Evolutionary conservation across 2,797 vertebrate species (phyloP).

Genomic region (Yasuhikotakia modesta): DNA sequence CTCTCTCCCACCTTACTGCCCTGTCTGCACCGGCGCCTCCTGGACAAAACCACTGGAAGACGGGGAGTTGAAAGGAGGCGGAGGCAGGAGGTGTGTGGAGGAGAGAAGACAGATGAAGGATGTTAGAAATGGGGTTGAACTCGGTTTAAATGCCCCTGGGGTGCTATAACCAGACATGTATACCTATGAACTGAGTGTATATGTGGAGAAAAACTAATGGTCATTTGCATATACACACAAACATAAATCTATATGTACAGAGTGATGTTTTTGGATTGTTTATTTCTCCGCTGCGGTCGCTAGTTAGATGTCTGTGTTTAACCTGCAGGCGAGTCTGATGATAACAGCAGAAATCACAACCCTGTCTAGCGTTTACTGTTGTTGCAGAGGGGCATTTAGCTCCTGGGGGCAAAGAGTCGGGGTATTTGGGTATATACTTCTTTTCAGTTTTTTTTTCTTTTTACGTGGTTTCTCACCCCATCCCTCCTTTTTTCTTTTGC

Average conservation of each 20-base stretch:
- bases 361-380: constrained; percentile 52
- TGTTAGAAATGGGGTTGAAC: constrained; percentile 60
- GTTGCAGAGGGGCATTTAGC: constrained; percentile 52
- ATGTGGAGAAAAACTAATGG: constrained; percentile 67
- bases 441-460: constrained; percentile 64
- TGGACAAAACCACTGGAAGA: constrained; percentile 66
- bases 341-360: constrained; percentile 34
- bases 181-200: constrained; percentile 75
- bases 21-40: constrained; percentile 80
- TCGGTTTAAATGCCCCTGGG: constrained; percentile 71
- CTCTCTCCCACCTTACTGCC: constrained; percentile 76
- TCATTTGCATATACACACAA: constrained; percentile 57
- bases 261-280: constrained; percentile 70
- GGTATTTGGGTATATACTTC: constrained; percentile 59
- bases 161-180: constrained; percentile 74
- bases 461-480: constrained; percentile 59
- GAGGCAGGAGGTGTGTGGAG: constrained; percentile 57
- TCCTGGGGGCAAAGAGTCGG: constrained; percentile 57
- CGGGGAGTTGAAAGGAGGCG: constrained; percentile 56
- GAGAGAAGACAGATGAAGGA: constrained; percentile 43
- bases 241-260: constrained; percentile 72
- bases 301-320: constrained; percentile 49
- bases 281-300: constrained; percentile 60
- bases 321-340: constrained; percentile 31
- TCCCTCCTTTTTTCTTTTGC: constrained; percentile 63